Evolutionary conservation across 2,888 invertebrate genomes (phyloP).

Genomic region (Drosophila acutilabella): DNA sequence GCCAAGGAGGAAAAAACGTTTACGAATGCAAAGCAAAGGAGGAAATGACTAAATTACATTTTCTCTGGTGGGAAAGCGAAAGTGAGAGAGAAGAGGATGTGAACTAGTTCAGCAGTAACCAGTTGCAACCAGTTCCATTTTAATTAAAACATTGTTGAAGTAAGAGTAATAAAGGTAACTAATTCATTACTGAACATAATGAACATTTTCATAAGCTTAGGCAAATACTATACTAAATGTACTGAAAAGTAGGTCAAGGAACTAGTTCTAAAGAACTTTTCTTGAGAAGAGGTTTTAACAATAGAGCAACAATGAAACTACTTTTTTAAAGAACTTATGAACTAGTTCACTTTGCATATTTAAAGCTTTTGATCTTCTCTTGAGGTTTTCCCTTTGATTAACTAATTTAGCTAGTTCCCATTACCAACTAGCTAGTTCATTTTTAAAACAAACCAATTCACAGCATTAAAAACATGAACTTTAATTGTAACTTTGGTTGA

Average conservation of each 20-base stretch:
- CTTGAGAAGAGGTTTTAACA: too few species aligned
- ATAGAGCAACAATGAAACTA: too few species aligned
- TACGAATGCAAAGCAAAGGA: slow-evolving; percentile 3
- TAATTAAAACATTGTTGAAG: background rate
- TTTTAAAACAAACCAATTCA: slow-evolving; percentile 7
- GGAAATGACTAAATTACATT: background rate
- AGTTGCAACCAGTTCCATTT: background rate
- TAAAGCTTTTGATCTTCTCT: background rate
- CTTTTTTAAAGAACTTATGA: background rate
- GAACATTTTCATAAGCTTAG: background rate
- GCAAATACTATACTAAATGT: too few species aligned
- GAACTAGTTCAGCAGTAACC: slow-evolving; percentile 11
- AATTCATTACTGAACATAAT: background rate
- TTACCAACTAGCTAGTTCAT: slow-evolving; percentile 1
- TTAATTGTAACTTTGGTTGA: slow-evolving; percentile 22
- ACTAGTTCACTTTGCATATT: background rate
- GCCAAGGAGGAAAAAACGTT: slow-evolving; percentile 18
- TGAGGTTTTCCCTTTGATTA: background rate
- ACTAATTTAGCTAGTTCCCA: background rate
- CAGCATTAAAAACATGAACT: background rate
- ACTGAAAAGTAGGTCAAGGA: too few species aligned
- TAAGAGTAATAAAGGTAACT: slow-evolving; percentile 6
- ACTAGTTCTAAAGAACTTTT: too few species aligned
- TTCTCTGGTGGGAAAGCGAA: background rate
- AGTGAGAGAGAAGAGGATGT: background rate